These are phyloP conservation scores for Coturnix japonica DNA, from an alignment of 2,113 vertebrate species.

Conservation along the genomic window DNA sequence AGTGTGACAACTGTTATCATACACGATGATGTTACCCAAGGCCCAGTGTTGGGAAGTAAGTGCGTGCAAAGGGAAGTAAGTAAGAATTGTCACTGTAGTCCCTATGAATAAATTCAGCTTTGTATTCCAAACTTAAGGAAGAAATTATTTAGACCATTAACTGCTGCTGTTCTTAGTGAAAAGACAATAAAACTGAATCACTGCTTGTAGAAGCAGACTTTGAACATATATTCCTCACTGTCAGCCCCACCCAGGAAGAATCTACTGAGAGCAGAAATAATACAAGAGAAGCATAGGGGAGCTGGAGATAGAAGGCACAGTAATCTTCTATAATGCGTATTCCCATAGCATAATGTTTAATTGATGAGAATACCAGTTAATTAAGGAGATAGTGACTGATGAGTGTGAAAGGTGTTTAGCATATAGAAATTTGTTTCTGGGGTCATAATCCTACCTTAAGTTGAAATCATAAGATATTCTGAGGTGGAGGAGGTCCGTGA, in stretches of 20 bases:
- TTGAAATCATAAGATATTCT: not conserved
- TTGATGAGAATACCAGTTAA: not conserved
- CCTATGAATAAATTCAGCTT: slow-evolving; percentile 37
- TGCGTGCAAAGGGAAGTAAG: not conserved
- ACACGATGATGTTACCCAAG: not conserved
- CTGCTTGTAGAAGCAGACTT: slow-evolving; percentile 21
- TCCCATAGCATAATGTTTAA: not conserved
- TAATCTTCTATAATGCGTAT: not conserved
- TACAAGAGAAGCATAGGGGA: not conserved
- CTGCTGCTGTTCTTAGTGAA: not conserved
- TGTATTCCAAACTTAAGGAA: slow-evolving; percentile 33
- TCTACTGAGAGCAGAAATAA: not conserved
- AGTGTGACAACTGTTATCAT: not conserved
- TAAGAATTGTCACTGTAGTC: not conserved
- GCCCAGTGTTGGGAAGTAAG: not conserved
- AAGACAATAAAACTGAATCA: not conserved
- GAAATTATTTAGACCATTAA: not conserved
- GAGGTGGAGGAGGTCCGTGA: no score
- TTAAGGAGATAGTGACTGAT: not conserved
- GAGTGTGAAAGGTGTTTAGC: not conserved
- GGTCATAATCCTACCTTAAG: not conserved
- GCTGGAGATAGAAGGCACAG: not conserved
- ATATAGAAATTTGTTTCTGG: not conserved
- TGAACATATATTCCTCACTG: not conserved
- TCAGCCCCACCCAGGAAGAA: slow-evolving; percentile 28